These are phyloP conservation scores for Sinohyriopsis cumingii DNA, from an alignment of 2,888 invertebrate species.

Conservation along the genomic window DNA sequence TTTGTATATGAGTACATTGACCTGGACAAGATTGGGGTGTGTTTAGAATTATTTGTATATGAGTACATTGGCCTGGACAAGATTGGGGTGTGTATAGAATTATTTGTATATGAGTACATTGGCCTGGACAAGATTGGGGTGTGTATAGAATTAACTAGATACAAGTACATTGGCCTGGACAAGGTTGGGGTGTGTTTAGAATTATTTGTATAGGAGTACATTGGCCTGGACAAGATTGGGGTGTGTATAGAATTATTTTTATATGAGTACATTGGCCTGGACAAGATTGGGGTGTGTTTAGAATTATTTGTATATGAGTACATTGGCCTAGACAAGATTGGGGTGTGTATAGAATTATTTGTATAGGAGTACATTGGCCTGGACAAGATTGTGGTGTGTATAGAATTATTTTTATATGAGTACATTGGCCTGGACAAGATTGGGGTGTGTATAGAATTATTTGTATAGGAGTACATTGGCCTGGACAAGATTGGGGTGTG, in stretches of 20 bases:
- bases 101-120: constrained; percentile 67
- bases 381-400: constrained; percentile 52
- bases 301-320: constrained; percentile 64
- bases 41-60: constrained; percentile 34
- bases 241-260: constrained; percentile 32
- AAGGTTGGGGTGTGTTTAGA: constrained; percentile 50
- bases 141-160: constrained; percentile 8
- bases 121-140: constrained; percentile 65
- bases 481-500: constrained; percentile 57
- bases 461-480: constrained; percentile 71
- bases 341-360: constrained; percentile 40
- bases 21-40: constrained; percentile 55
- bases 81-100: constrained; percentile 49
- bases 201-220: constrained; percentile 63
- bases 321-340: constrained; percentile 64
- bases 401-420: constrained; percentile 59
- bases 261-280: constrained; percentile 72
- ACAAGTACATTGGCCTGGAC: constrained; percentile 69
- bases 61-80: constrained; percentile 70
- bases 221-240: constrained; percentile 65
- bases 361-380: constrained; percentile 71
- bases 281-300: constrained; percentile 53
- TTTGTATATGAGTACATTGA: constrained; percentile 71
- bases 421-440: constrained; percentile 67
- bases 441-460: constrained; percentile 41